Evolutionary conservation across 2,888 invertebrate genomes (phyloP), one percentile per base, ranked within the genome.

Genomic region (Onthophagus sagittarius): DNA sequence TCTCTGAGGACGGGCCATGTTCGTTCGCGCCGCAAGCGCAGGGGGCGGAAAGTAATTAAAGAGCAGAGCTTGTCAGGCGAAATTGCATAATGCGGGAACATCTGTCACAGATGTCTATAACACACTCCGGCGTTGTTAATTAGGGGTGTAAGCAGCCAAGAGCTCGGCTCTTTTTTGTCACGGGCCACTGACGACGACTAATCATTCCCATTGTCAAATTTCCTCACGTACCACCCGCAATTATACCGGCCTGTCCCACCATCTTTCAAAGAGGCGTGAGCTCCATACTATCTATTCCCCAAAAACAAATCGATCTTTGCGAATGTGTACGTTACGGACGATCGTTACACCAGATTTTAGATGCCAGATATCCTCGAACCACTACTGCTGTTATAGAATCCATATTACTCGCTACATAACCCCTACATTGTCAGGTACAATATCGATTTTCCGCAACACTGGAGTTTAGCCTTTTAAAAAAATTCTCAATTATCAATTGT

Each of bases 231-330:
- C 78, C 72, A 73, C 79, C 39, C 79, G 80, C 82, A 82, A 82
- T 82, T 82, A 82, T 82, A 82, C 81, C 80, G 77, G 80, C 81
- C 81, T 82, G 81, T 82, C 81, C 80, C 81, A 81, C 80, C 79
- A 82, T 82, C 81, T 80, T 82, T 82, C 81, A 81, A 81, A 80
- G 74, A 79, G 77, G 80, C 81, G 82, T 82, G 82, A 81, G 80
- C 79, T 78, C 78, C 81, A 82, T 82, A 80, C 80, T 53, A 53
- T 53, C 39, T 53, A 53, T 53, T 53, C 39, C 23, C 39, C 39
- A 53, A 53, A 53, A 53, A 53, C 39, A 53, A 53, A 53, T 53
- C 39, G 39, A 53, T 53, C 39, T 53, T 9, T 53, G 3, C 23
- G 23, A 3, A 23, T 23, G 23, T 23, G 11, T 53, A 4, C 1